Evolutionary conservation across 2,888 invertebrate genomes (phyloP), one percentile per base, ranked within the genome.

Genomic region (Ochropacha duplaris): DNA sequence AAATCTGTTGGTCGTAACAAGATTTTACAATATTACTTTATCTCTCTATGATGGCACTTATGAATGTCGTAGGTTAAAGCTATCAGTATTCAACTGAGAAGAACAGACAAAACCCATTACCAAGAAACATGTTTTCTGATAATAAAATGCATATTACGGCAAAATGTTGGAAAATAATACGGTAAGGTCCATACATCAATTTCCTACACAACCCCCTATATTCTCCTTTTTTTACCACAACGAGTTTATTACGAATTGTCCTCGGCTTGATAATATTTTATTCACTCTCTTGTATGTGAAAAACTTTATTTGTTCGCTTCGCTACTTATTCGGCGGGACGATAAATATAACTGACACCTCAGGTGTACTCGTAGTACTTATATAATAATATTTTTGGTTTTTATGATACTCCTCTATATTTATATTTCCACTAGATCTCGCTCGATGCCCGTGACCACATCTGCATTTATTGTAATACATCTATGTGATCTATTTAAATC

Each of bases 111-210:
- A 12, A 36, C 16, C 6, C 19, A n/a, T 44, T 19, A 44, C 44
- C 44, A 44, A n/a, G 44, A 24, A 39, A 36, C 36, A 54, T 49
- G 39, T 24, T 51, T 54, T 39, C 66, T 55, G 31, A 63, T 63
- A 66, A 59, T 31, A 63, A 62, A 62, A 65, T 36, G 31, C 54
- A 57, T 58, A 62, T 56, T 64, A 6, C 39, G 39, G 50, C 12
- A 19, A 36, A 54, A 22, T 22, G 36, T 52, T 1, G 28, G 50
- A 31, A 61, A 64, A 61, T 57, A 62, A 61, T 67, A 61, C 62
- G 39, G 56, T 50, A 64, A 61, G 58, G 60, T 62, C 51, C 66
- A 58, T 65, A 61, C 58, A 44, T 44, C 68, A 66, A 65, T 68
- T 68, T 68, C 59, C 55, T 58, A 57, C 57, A 49, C 52, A 39